Evolutionary conservation across 2,888 invertebrate genomes (phyloP), one percentile per base, ranked within the genome.

Genomic region (Synanthedon myopaeformis): DNA sequence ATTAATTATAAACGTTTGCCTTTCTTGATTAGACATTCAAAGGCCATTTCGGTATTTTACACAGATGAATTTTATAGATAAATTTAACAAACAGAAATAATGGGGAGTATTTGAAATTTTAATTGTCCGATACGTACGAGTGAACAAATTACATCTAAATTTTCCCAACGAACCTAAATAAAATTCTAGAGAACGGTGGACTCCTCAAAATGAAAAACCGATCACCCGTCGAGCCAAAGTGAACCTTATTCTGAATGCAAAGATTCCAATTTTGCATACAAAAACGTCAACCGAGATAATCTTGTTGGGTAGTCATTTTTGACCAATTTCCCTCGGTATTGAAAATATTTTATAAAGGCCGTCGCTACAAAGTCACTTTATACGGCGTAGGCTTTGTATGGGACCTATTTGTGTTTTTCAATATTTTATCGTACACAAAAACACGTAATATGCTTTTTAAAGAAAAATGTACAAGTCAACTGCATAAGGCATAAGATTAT

Each of bases 271-370:
- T 60, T 56, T 35, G 35, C 58, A 62, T 65, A 65, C 53, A 41
- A 10, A 51, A 23, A 28, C 28, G 59, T 59, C 65, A 64, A 59
- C 65, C 61, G 61, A 73, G 73, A 76, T 79, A 80, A 80, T 76
- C 76, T 76, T 69, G 75, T 80, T 76, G 68, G 66, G 62, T 67
- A 74, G 72, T 79, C 74, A 76, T 79, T 82, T 82, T 80, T 78
- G 79, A 80, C 79, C 79, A 78, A 80, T 79, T 81, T 77, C 74
- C 70, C 67, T 68, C 67, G 72, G 68, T 76, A 79, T 79, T 79
- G 79, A 76, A 79, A 82, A 79, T 80, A 77, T 82, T 77, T 76
- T 72, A 73, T 72, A 69, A 64, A 70, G 64, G 64, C 67, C 65
- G 68, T 60, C 66, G 64, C 67, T 60, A 69, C 68, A 70, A 70